Conservation (phyloP, 92 coral and sea anemone species). For the Umimayanthus kanabou region DNA sequence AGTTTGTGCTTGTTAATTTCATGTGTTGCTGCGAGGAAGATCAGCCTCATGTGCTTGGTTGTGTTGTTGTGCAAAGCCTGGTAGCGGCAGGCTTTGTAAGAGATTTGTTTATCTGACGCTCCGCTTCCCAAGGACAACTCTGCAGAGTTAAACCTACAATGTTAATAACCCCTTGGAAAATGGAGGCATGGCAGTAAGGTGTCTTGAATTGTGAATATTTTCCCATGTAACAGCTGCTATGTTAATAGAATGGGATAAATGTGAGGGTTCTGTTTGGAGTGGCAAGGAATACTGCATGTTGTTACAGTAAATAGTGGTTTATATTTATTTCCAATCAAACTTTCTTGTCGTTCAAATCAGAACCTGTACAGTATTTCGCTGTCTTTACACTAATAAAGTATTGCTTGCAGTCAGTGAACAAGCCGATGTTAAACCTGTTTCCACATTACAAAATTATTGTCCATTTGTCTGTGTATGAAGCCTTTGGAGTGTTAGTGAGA, state of each 20-base stretch:
- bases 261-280: not conserved
- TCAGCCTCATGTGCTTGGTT: slow-evolving; percentile 3
- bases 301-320: not conserved
- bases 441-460: too few species aligned
- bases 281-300: not conserved
- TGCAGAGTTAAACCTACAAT: not conserved
- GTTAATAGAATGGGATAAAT: too few species aligned
- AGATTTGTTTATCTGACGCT: not conserved
- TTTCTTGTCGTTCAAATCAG: not conserved
- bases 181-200: not conserved
- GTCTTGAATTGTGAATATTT: not conserved
- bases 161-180: not conserved
- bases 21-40: not conserved
- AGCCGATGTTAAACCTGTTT: not conserved
- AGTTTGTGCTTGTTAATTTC: slow-evolving; percentile 2
- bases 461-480: not conserved
- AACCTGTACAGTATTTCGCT: not conserved
- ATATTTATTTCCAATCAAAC: too few species aligned
- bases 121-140: not conserved
- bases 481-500: too few species aligned
- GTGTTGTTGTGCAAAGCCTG: not conserved
- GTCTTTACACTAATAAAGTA: not conserved
- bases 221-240: not conserved
- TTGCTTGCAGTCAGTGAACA: not conserved
- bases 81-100: not conserved